Base-by-base conservation (phyloP, 2,113 vertebrate species). In the Emberiza fucata region DNA sequence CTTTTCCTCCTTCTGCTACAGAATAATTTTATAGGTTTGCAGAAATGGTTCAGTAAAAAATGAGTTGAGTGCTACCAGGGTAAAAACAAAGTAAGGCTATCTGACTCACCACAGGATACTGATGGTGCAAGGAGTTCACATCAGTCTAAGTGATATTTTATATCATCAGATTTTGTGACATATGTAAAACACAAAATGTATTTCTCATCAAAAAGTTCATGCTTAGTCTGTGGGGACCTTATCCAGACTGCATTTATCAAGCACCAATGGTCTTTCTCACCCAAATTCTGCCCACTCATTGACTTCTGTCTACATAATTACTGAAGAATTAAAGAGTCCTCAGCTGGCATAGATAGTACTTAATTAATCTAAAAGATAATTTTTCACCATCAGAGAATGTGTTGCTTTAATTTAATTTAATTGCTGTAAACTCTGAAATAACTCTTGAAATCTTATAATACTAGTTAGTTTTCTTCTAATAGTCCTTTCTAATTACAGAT, bases 11-110 rank as follows among this genome's bases (percentile, higher is more conserved):
- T 72, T 39, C 64, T 72, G 48, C 64, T 83, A 31, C 37, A 69
- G 69, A 83, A 47, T 90, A 68, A 86, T 90, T 93, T 51, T 3
- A 6, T 40, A 86, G 16, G 57, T 88, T 70, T 50, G 11, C 39
- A 91, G 76, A 89, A 82, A 27, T 10, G 11, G 22, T 82, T 69
- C 64, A 53, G 51, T 76, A 81, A 88, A 90, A 90, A 90, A 59
- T 17, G 7, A 60, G 35, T 47, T 0, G 0, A 86, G 37, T 24
- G 20, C 40, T 83, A 64, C 60, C 5, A 65, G 14, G 28, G 69
- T 61, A 84, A 70, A 92, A 90, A 44, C 47, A 92, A 95, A 92
- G 39, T 78, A 92, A 95, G 91, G 39, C 81, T 60, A 66, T 68
- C 69, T 92, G 71, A 69, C 44, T 87, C 77, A 79, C 86, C 44